These are phyloP conservation scores for Microplitis manilae DNA, from an alignment of 2,888 invertebrate genomes.

Conservation along the genomic window DNA sequence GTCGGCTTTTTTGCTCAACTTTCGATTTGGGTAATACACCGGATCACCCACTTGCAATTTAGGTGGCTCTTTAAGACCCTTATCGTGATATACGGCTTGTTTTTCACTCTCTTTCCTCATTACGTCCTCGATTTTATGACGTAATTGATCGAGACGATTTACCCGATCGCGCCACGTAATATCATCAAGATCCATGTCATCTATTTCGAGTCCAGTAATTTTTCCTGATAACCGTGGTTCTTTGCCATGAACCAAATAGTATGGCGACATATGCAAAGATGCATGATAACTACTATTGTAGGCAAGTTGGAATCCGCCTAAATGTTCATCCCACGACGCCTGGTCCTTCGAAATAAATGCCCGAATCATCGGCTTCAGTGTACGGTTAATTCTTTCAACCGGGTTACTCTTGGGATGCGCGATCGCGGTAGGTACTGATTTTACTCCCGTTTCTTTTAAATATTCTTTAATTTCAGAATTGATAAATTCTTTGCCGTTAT, in stretches of 20 bases:
- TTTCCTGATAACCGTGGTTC: not conserved
- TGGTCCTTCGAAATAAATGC: not conserved
- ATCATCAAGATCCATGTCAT: not conserved
- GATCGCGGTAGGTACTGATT: too few species aligned
- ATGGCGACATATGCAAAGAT: constrained; percentile 29
- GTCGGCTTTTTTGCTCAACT: not conserved
- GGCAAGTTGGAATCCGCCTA: constrained; percentile 41
- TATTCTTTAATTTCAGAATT: not conserved
- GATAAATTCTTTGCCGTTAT: constrained; percentile 45
- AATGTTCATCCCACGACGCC: constrained; percentile 41
- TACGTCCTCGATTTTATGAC: constrained; percentile 35
- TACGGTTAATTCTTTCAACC: too few species aligned
- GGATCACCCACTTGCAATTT: not conserved
- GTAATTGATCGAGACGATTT: constrained; percentile 39
- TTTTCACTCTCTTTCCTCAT: constrained; percentile 12
- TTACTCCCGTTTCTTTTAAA: not conserved
- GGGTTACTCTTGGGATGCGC: too few species aligned
- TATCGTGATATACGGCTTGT: constrained; percentile 18
- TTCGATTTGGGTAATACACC: not conserved
- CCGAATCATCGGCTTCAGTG: too few species aligned
- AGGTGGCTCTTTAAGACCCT: not conserved
- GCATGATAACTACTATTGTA: constrained; percentile 30
- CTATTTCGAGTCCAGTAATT: not conserved
- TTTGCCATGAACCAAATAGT: constrained; percentile 37
- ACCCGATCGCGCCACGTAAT: constrained; percentile 23